Conservation (phyloP, 1,140 invertebrate genomes). For the Homalodisca vitripennis region DNA sequence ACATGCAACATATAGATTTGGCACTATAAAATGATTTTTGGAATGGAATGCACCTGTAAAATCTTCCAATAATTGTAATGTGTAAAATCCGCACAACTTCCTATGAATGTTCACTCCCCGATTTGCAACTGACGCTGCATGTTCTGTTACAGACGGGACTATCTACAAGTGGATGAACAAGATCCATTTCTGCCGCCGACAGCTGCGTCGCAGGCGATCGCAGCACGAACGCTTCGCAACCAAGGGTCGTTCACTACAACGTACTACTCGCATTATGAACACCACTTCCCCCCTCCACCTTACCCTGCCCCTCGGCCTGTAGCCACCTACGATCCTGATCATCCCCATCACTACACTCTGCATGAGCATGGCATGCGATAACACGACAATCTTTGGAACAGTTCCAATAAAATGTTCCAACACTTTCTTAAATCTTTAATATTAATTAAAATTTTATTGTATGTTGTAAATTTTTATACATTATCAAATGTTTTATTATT, state of each 20-base stretch:
- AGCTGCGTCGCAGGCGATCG: conserved; percentile 61
- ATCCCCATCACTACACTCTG: conserved; percentile 48
- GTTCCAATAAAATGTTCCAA: too few species aligned
- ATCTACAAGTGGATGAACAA: conserved; percentile 69
- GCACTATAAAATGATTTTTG: too few species aligned
- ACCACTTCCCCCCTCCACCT: conserved; percentile 48
- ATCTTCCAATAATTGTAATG: background rate
- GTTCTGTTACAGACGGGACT: conserved; percentile 62
- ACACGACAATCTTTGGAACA: too few species aligned
- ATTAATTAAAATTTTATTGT: too few species aligned
- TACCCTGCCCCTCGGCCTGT: conserved; percentile 47
- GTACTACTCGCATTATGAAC: conserved; percentile 41
- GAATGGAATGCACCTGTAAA: too few species aligned
- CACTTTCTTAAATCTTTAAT: too few species aligned
- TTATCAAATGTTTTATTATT: too few species aligned
- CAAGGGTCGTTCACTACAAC: conserved; percentile 55
- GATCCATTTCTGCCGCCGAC: conserved; percentile 67
- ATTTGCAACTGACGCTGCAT: too few species aligned
- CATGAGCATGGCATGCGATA: conserved; percentile 47
- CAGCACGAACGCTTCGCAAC: conserved; percentile 60
- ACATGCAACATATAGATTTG: too few species aligned
- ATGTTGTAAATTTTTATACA: too few species aligned
- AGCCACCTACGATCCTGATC: conserved; percentile 45
- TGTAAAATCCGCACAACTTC: background rate
- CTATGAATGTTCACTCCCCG: too few species aligned